Percentiles rank a stretch among this genome's conserved stretches.
Evolutionary conservation across 2,888 invertebrate species (phyloP).

Genomic region (Xanthia togata): DNA sequence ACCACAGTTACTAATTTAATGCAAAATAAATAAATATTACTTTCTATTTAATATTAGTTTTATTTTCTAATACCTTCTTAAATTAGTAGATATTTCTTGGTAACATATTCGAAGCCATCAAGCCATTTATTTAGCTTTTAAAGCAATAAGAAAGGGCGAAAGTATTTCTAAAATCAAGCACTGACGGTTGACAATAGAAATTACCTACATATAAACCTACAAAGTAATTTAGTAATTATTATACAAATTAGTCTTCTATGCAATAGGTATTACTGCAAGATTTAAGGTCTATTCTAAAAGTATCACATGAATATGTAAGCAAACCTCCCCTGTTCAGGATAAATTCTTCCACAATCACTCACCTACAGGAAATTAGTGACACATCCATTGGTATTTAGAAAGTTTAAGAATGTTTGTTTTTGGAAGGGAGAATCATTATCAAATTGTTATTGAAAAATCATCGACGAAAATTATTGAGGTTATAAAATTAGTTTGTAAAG

Average conservation of each 20-base stretch:
- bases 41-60: constrained; percentile 11
- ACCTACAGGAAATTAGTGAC: too few relatives aligned
- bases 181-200: constrained; percentile 64
- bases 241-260: not conserved
- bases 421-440: not conserved
- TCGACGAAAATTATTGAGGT: not conserved
- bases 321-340: too few relatives aligned
- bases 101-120: constrained; percentile 36
- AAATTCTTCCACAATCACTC: too few relatives aligned
- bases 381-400: too few relatives aligned
- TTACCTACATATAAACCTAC: constrained; percentile 25
- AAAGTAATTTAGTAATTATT: not conserved
- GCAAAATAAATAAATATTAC: constrained; percentile 47
- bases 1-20: not conserved
- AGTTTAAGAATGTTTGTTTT: too few relatives aligned
- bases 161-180: constrained; percentile 64
- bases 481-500: too few relatives aligned
- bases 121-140: not conserved
- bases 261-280: not conserved
- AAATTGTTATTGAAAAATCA: not conserved
- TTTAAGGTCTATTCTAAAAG: too few relatives aligned
- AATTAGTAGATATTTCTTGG: constrained; percentile 24
- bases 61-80: constrained; percentile 9
- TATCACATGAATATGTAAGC: too few relatives aligned
- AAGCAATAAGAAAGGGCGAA: not conserved